Evolutionary conservation across 2,797 vertebrate genomes (phyloP), one percentile per base, ranked within the genome.

Genomic region (Tauraco hartlaubi): DNA sequence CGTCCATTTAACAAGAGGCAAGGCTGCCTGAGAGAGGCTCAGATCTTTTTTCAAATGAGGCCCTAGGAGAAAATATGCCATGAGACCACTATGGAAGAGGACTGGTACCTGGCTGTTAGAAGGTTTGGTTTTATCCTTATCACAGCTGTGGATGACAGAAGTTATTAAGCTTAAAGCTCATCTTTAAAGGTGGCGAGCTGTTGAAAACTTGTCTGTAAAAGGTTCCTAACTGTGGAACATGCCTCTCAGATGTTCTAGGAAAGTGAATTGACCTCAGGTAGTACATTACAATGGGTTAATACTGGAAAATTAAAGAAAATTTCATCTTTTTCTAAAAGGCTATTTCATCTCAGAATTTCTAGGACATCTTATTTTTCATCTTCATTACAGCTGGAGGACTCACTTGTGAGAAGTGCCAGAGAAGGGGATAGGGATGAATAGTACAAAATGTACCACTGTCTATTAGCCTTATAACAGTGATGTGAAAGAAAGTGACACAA

Each of bases 71-170:
- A 79, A 90, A 71, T 83, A 43, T 17, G 10, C n/a, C 46, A 26
- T 35, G 46, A 33, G 41, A 41, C 33, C 37, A 16, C 37, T 85
- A 16, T 87, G 78, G 82, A 61, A 79, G 62, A 44, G 25, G n/a
- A 29, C 74, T 29, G 46, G 29, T 87, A 54, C 41, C 41, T 75
- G 58, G 33, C 41, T 10, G 4, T 68, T 69, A 48, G 39, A 48
- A 89, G 48, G 39, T 44, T 85, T 48, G 23, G 55, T 76, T 92
- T 95, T 79, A 75, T 94, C 78, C 29, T 91, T 89, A 89, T 69
- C 4, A 0, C 46, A 66, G 37, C 74, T 82, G 17, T 69, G 63
- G 41, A 58, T 87, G 92, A 51, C 62, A 41, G 33, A 73, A 96
- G 55, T 59, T 73, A 64, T 93, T 93, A 83, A 71, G 41, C 51